Base-by-base conservation (phyloP, 1,140 invertebrate species). In the Drosophila persimilis region DNA sequence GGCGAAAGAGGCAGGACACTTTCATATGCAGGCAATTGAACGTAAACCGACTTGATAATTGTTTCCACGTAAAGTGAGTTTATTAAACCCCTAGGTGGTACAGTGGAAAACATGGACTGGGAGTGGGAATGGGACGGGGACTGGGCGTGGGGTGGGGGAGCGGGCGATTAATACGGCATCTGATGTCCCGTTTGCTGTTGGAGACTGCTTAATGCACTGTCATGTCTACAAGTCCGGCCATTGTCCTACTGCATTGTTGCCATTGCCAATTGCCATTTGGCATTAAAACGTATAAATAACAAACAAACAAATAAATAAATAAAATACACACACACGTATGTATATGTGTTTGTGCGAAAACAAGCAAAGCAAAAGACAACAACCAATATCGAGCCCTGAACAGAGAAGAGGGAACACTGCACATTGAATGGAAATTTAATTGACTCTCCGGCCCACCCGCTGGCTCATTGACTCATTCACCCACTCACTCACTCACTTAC, bases 281-380 rank as follows among this genome's bases (percentile, higher is more conserved):
- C 77, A 85, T 80, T 85, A 73, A 80, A 67, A 78, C 61, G 67
- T 80, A 77, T 85, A 80, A 86, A 85, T 80, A 86, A 62, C 77
- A 86, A 51, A 60, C 50, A 75, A 75, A 75, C 52, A 75, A 73
- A 65, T 54, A 72, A 73, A 72, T 64, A 52, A 64, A 73, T 48
- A 71, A 77, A 43, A 63, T 41, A 70, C 29, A 70, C 57, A 44
- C 64, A 71, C 70, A 60, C 41, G 51, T 67, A 55, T 62, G 62
- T 54, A 54, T 48, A 66, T 73, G 31, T 64, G 58, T 54, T 52
- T 50, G 63, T 70, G 52, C 65, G 64, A 45, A 65, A 72, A 53
- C 61, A 61, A 54, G 47, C 58, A 62, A 69, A 64, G 46, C 53
- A 56, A 79, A 79, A 60, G 67, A 81, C 74, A 80, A 78, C 75